Evolutionary conservation across 1,140 invertebrate genomes (phyloP).

Genomic region (Batillaria attramentaria): DNA sequence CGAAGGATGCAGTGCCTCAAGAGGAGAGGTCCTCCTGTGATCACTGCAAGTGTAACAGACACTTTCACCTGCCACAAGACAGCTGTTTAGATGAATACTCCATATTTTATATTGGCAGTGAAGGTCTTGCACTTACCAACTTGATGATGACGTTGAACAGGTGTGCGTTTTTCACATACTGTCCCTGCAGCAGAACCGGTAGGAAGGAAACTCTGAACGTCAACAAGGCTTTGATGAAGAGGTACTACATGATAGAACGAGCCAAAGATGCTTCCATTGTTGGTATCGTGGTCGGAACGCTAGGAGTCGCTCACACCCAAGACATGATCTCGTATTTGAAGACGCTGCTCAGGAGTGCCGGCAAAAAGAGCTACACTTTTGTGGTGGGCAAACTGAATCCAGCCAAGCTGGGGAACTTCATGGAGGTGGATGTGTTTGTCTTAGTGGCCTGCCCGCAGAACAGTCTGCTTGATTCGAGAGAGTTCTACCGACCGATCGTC

Average conservation of each 20-base stretch:
- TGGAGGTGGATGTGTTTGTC: slow-evolving; percentile 93
- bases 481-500: slow-evolving; percentile 91
- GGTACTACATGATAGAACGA: slow-evolving; percentile 88
- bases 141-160: slow-evolving; percentile 74
- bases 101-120: slow-evolving; percentile 76
- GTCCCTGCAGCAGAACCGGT: slow-evolving; percentile 56
- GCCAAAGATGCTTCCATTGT: slow-evolving; percentile 89
- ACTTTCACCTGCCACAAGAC: slow-evolving; percentile 47
- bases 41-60: slow-evolving; percentile 49
- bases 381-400: slow-evolving; percentile 93
- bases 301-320: slow-evolving; percentile 86
- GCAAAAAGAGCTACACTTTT: slow-evolving; percentile 91
- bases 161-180: slow-evolving; percentile 70
- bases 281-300: slow-evolving; percentile 90
- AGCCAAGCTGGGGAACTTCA: slow-evolving; percentile 93
- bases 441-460: slow-evolving; percentile 92
- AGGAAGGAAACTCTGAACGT: slow-evolving; percentile 62
- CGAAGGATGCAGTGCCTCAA: no score
- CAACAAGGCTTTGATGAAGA: slow-evolving; percentile 78
- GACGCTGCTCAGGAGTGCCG: slow-evolving; percentile 79
- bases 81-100: slow-evolving; percentile 69
- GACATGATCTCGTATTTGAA: slow-evolving; percentile 85
- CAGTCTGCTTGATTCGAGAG: slow-evolving; percentile 83
- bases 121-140: slow-evolving; percentile 73
- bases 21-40: background rate